Percentiles rank a stretch among this genome's conserved stretches.
Evolutionary conservation across 92 coral and sea anemone genomes (phyloP).

Genomic region (Desmophyllum pertusum): DNA sequence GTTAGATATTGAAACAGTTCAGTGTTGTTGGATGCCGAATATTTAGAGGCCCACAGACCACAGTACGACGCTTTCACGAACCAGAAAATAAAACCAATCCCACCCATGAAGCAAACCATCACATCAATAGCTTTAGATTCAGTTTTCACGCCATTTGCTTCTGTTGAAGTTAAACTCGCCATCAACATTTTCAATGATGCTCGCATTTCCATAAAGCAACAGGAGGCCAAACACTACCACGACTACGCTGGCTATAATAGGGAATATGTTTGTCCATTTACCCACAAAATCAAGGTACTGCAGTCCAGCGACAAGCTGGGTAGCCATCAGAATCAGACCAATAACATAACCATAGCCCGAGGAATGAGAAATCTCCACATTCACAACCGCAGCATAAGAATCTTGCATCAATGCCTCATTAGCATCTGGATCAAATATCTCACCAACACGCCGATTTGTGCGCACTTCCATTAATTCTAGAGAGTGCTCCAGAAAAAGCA

Average conservation of each 20-base stretch:
- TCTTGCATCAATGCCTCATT: conserved; percentile 20
- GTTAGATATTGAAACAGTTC: conserved; percentile 47
- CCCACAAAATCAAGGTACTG: conserved; percentile 82
- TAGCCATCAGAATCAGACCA: conserved; percentile 64
- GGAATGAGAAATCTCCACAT: conserved; percentile 69
- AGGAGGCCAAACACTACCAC: conserved; percentile 70
- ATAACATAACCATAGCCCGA: conserved; percentile 78
- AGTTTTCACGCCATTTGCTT: conserved; percentile 83
- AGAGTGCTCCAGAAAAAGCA: conserved; percentile 88
- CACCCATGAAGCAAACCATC: conserved; percentile 89
- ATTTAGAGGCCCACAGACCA: conserved; percentile 57
- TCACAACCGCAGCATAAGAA: conserved; percentile 29
- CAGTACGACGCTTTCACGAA: conserved; percentile 69
- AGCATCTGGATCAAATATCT: conserved; percentile 45
- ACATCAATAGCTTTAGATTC: conserved; percentile 86
- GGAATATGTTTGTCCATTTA: conserved; percentile 78
- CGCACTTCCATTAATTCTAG: conserved; percentile 75
- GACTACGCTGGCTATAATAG: conserved; percentile 63
- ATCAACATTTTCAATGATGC: neutral
- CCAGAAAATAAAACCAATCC: conserved; percentile 78
- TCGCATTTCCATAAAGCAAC: conserved; percentile 55
- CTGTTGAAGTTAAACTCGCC: neutral
- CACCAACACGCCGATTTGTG: conserved; percentile 29
- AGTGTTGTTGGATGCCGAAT: conserved; percentile 3
- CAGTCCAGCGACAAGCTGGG: conserved; percentile 74